Evolutionary conservation across 2,113 vertebrate species (phyloP), one percentile per base, ranked within the genome.

Genomic region (Alosa alosa): DNA sequence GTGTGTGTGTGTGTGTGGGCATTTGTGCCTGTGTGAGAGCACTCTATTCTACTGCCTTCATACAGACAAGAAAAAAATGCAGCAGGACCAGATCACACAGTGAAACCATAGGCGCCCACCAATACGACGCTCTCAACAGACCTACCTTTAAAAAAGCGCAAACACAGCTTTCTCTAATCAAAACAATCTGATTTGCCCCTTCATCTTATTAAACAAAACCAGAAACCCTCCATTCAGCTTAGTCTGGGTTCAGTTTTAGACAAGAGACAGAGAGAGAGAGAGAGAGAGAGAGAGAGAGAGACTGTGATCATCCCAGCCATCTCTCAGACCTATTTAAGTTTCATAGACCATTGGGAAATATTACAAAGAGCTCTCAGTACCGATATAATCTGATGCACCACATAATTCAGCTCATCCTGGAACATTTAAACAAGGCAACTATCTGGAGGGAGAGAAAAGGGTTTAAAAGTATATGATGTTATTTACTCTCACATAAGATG

Each of bases 1-100:
- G n/a, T 68, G 64, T 68, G 20, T 68, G 64, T 68, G 64, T 31
- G n/a, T 72, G 64, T 72, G 64, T 72, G 64, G 31, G 64, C 15
- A 25, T 72, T 25, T 31, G 72, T 72, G 44, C 46, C 22, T 75
- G 72, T 4, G 31, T 17, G 72, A n/a, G 36, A 13, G 31, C 60
- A n/a, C 60, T 64, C 22, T 64, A 20, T n/a, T 64, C 60, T 25
- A 4, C 22, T n/a, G 60, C 60, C 22, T 64, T 25, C 8, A 64
- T 64, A 25, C 11, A 36, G 31, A 39, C 72, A 39, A 39, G 72
- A 39, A 39, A 50, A 0, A 49, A 89, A 88, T 91, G 91, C 89
- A 91, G 87, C 83, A 85, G 41, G 72, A 78, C 13, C 72, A 36
- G 64, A 31, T 72, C n/a, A 72, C 8, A 72, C 64, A 36, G 25